Conservation (phyloP, 1,140 invertebrate genomes). For the Metopolophium dirhodum region DNA sequence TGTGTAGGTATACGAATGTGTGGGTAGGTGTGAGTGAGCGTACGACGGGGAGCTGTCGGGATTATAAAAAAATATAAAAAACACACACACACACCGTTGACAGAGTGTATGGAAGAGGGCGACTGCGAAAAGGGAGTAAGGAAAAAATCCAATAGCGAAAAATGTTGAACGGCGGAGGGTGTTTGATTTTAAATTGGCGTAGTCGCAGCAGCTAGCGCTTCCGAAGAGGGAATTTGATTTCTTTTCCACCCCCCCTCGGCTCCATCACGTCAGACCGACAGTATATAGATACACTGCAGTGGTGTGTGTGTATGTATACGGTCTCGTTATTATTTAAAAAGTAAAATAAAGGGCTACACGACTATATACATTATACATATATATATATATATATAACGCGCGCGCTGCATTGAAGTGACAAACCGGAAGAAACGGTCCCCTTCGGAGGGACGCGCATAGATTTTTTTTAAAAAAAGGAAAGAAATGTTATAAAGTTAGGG, state of each 20-base stretch:
- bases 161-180: constrained; percentile 42
- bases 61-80: constrained; percentile 50
- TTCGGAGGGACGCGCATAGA: constrained; percentile 27
- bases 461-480: constrained; percentile 44
- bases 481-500: constrained; percentile 49
- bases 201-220: neutral
- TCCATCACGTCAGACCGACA: neutral
- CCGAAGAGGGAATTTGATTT: constrained; percentile 55
- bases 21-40: neutral
- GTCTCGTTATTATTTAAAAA: constrained; percentile 57
- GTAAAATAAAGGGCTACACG: constrained; percentile 53
- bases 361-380: neutral
- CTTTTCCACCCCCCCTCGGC: neutral
- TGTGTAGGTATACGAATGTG: neutral
- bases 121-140: neutral
- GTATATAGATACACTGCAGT: neutral
- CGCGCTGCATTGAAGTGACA: constrained; percentile 48
- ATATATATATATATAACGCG: neutral
- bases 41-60: constrained; percentile 19
- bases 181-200: constrained; percentile 57
- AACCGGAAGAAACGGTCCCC: constrained; percentile 48
- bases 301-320: neutral
- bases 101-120: neutral
- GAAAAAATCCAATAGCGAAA: constrained; percentile 54
- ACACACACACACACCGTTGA: neutral